Evolutionary conservation across 2,113 vertebrate species (phyloP).

Genomic region (Synchiropus splendidus): DNA sequence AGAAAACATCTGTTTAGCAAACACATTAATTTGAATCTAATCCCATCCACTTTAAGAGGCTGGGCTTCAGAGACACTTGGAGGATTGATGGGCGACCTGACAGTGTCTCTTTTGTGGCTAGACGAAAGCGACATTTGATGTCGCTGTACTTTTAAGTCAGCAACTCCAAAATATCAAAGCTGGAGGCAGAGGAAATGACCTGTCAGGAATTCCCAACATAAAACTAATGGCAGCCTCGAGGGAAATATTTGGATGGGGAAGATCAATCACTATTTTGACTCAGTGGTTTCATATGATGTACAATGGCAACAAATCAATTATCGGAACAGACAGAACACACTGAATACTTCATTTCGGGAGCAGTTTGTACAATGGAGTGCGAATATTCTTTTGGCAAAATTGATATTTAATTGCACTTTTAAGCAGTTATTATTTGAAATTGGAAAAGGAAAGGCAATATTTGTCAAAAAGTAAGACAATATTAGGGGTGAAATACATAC

Average conservation of each 20-base stretch:
- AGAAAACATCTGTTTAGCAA: constrained; percentile 7
- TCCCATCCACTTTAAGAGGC: constrained; percentile 25
- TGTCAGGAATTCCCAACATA: constrained; percentile 25
- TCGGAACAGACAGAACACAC: too few species aligned
- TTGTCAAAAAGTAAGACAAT: too few species aligned
- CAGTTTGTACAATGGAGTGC: too few species aligned
- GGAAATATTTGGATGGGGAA: constrained; percentile 1
- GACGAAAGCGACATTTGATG: constrained; percentile 37
- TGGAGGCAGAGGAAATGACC: constrained; percentile 16
- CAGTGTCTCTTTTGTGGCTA: constrained; percentile 41
- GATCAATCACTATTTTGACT: too few species aligned
- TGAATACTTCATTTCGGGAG: too few species aligned
- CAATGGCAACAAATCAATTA: too few species aligned
- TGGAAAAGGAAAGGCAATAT: too few species aligned
- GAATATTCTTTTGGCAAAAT: too few species aligned
- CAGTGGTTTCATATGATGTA: too few species aligned
- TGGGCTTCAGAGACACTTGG: constrained; percentile 22
- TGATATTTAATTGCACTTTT: too few species aligned
- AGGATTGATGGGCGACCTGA: constrained; percentile 50
- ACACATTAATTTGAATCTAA: constrained; percentile 39
- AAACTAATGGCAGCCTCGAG: constrained; percentile 31
- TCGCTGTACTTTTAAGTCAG: constrained; percentile 55
- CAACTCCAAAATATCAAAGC: constrained; percentile 53
- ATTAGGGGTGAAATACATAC: too few species aligned
- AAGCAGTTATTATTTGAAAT: too few species aligned